Base-by-base conservation (phyloP, 2,888 invertebrate species). In the Diarsia rubi region DNA sequence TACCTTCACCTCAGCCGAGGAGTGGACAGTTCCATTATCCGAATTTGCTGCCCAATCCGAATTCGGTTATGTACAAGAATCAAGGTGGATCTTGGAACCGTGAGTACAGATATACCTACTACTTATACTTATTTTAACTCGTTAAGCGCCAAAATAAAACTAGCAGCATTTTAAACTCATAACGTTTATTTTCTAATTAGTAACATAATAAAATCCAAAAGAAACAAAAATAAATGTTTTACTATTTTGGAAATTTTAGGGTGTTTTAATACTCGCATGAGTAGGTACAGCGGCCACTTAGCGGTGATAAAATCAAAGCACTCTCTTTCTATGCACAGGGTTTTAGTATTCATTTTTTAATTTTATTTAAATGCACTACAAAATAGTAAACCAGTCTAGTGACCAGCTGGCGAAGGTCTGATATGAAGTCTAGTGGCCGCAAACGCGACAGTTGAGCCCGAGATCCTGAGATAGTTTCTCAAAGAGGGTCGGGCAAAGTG, bases 1-100 rank as follows among this genome's bases (percentile, higher is more conserved):
- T 95, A 6, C 95, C 95, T 1, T 95, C 96, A 0, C 96, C 96
- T n/a, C 96, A 94, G 88, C 93, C 94, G 0, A 88, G 91, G 27
- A 85, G 85, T 37, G 91, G 88, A 0, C 94, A 89, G 78, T 95
- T 96, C 91, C 93, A 93, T 77, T 95, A 94, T 86, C 95, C 95
- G 8, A 79, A 86, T 31, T 49, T 91, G 60, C 69, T 88, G 62
- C 90, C 91, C 4, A 89, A 88, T 73, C 88, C 88, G 14, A 90
- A 89, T 64, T 84, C 92, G 0, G 87, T 91, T 19, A 78, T 94
- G 77, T 94, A 94, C 71, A 93, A 94, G 84, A 92, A 92, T 67
- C 93, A 93, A 72, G 90, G 87, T 11, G 90, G 89, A 3, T 86
- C 94, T 0, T 96, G 96, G 96, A 94, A 92, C 75, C 93, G 96